Conservation (phyloP, 2,888 invertebrate species). For the Lamellibrachia columna region DNA sequence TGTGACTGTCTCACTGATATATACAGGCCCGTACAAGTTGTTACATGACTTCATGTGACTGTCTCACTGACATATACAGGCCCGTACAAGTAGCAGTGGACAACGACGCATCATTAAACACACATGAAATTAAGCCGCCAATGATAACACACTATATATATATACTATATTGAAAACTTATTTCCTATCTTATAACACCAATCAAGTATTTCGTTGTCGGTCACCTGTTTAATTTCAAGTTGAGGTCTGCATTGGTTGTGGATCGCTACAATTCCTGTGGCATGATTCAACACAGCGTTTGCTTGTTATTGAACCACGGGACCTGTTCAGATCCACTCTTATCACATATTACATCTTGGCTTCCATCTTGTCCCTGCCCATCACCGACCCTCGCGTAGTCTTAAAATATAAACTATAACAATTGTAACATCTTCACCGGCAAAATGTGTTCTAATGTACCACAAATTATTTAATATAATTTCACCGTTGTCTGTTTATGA, state of each 20-base stretch:
- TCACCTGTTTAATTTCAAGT: background rate
- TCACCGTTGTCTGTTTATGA: too few relatives aligned
- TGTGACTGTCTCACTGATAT: too few relatives aligned
- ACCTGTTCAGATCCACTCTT: background rate
- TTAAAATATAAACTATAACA: too few relatives aligned
- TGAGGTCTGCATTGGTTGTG: background rate
- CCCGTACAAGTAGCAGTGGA: background rate
- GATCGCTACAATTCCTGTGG: background rate
- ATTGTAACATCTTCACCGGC: too few relatives aligned
- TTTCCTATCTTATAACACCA: background rate
- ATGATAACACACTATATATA: background rate
- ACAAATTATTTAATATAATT: too few relatives aligned
- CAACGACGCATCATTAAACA: background rate
- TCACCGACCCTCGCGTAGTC: too few relatives aligned
- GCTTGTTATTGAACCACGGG: background rate
- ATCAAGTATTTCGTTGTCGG: background rate
- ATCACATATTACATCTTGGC: too few relatives aligned
- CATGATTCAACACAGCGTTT: background rate
- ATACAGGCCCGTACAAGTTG: too few relatives aligned
- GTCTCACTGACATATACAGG: too few relatives aligned
- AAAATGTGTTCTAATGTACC: too few relatives aligned
- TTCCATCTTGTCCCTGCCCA: too few relatives aligned
- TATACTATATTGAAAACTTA: background rate
- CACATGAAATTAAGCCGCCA: background rate
- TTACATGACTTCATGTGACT: too few relatives aligned